Evolutionary conservation across 1,140 invertebrate species (phyloP).

Genomic region (Acromyrmex heyeri): DNA sequence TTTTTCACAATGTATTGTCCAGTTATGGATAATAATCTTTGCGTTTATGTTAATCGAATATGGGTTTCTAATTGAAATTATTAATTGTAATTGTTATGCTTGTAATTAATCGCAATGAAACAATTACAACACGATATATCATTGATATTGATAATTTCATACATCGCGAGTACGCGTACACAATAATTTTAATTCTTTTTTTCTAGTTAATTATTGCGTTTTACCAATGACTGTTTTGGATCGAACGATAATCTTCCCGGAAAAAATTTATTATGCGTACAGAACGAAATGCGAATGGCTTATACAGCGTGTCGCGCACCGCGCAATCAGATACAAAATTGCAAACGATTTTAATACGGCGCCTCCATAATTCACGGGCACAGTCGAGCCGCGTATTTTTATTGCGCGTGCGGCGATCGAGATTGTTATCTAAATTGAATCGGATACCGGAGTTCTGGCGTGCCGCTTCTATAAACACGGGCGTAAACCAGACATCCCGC

Average conservation of each 20-base stretch:
- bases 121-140: not conserved
- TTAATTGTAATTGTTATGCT: not conserved
- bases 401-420: conserved; percentile 78
- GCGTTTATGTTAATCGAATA: not conserved
- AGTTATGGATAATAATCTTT: not conserved
- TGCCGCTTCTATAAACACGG: conserved; percentile 78
- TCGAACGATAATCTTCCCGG: conserved; percentile 26
- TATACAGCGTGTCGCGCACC: conserved; percentile 38
- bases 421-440: conserved; percentile 84
- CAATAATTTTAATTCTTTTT: conserved; percentile 23
- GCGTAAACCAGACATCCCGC: conserved; percentile 69
- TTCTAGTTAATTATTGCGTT: conserved; percentile 29
- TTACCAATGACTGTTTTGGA: conserved; percentile 25
- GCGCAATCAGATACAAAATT: conserved; percentile 68
- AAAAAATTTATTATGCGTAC: conserved; percentile 59
- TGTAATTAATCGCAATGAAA: not conserved
- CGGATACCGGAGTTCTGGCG: conserved; percentile 72
- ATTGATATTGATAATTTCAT: not conserved
- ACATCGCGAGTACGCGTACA: not conserved
- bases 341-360: conserved; percentile 69
- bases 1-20: not conserved
- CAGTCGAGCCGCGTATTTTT: conserved; percentile 79
- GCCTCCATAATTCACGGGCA: conserved; percentile 74
- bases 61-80: not conserved
- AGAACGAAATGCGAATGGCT: conserved; percentile 44